phyloP scores from a whole-genome alignment of 2,113 vertebrate species.

The Edolisoma coerulescens region DNA sequence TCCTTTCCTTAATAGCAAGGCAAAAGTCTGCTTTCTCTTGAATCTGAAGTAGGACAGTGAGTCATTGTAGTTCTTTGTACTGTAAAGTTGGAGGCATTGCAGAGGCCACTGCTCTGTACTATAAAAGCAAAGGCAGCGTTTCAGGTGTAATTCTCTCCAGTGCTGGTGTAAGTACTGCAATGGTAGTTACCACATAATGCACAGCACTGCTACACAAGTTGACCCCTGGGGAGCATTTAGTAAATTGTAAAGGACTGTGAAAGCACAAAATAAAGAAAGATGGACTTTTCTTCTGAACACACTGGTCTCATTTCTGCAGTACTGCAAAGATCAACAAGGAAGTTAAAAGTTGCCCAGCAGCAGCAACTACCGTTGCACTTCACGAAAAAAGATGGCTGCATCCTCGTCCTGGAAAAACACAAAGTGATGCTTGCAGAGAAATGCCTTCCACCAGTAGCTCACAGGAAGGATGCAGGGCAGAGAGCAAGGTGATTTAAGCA shows the following conservation, averaged over 20 bases:
- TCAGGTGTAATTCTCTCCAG: background rate
- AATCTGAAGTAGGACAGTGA: conserved; percentile 9
- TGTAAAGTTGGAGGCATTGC: background rate
- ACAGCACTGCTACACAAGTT: background rate
- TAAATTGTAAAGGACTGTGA: background rate
- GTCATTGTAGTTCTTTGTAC: background rate
- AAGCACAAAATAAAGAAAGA: background rate
- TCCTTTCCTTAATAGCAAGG: background rate
- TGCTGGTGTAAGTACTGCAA: background rate
- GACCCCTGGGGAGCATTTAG: background rate
- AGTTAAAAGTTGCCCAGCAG: background rate
- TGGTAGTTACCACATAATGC: background rate
- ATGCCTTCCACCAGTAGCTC: background rate
- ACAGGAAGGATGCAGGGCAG: background rate
- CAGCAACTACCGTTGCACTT: background rate
- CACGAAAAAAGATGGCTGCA: background rate
- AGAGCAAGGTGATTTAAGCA: background rate
- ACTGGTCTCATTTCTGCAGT: background rate
- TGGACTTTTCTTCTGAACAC: background rate
- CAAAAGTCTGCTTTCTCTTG: background rate
- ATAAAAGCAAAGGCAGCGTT: background rate
- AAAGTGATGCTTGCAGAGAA: background rate
- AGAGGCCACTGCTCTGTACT: background rate
- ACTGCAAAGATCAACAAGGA: background rate
- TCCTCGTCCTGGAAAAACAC: background rate